phyloP scores from a whole-genome alignment of 1,140 invertebrate genomes.

The Lepidurus arcticus region DNA sequence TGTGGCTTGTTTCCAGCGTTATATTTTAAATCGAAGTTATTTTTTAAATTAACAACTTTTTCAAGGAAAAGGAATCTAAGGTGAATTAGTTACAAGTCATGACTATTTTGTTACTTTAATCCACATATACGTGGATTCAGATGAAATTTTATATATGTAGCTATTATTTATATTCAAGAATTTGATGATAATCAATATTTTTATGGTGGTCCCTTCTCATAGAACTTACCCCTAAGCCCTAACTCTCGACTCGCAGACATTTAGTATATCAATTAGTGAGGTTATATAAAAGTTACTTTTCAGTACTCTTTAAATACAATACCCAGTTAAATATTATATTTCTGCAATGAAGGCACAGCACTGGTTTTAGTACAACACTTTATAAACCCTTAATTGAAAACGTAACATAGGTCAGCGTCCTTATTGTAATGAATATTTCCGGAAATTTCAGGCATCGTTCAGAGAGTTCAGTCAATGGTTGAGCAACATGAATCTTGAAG shows the following conservation, averaged over 20 bases:
- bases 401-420: not conserved
- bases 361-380: not conserved
- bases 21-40: not conserved
- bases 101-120: not conserved
- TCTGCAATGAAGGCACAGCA: not conserved
- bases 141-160: not conserved
- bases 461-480: not conserved
- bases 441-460: not conserved
- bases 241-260: not conserved
- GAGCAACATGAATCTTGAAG: not conserved
- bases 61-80: not conserved
- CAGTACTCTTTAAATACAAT: not conserved
- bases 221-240: not conserved
- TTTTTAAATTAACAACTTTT: conserved; percentile 2
- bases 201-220: not conserved
- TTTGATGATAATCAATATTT: not conserved
- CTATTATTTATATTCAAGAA: not conserved
- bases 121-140: conserved; percentile 1
- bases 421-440: conserved; percentile 2
- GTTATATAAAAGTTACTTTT: not conserved
- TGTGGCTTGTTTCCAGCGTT: not conserved
- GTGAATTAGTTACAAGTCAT: not conserved
- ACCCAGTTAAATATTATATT: not conserved
- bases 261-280: not conserved
- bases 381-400: conserved; percentile 2